These are phyloP conservation scores for Ennomos quercinarius DNA, from an alignment of 2,888 invertebrate species.

Conservation along the genomic window DNA sequence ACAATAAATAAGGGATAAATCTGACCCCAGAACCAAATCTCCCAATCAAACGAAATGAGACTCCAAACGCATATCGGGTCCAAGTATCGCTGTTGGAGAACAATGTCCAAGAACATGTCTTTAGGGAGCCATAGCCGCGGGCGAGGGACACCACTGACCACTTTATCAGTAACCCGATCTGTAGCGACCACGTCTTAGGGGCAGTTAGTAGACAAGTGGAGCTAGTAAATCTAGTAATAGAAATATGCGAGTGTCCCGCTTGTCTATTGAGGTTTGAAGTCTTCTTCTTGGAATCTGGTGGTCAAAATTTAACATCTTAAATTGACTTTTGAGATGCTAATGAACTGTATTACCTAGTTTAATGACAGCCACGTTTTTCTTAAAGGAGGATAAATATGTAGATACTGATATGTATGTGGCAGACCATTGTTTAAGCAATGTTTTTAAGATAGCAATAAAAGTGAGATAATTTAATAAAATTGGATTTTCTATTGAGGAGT, in stretches of 20 bases:
- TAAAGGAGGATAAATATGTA: too few relatives aligned
- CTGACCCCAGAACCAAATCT: slow-evolving; percentile 7
- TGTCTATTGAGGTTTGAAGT: slow-evolving; percentile 21
- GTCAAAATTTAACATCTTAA: too few relatives aligned
- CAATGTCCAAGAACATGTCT: slow-evolving; percentile 70
- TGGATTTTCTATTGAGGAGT: too few relatives aligned
- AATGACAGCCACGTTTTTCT: too few relatives aligned
- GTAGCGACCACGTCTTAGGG: slow-evolving; percentile 59
- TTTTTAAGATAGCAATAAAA: too few relatives aligned
- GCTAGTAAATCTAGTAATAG: neutral
- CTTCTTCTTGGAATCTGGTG: too few relatives aligned
- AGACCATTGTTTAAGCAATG: too few relatives aligned
- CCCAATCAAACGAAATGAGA: slow-evolving; percentile 37
- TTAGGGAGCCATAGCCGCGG: slow-evolving; percentile 67
- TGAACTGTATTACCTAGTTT: too few relatives aligned
- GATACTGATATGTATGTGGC: too few relatives aligned
- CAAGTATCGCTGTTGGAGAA: slow-evolving; percentile 45
- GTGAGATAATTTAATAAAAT: too few relatives aligned
- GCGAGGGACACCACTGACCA: slow-evolving; percentile 66
- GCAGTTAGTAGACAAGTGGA: slow-evolving; percentile 36
- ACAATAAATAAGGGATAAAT: slow-evolving; percentile 12
- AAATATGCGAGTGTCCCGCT: neutral
- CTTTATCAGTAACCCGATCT: slow-evolving; percentile 78
- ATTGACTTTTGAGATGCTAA: too few relatives aligned
- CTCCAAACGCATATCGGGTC: slow-evolving; percentile 34